phyloP scores from a whole-genome alignment of 2,888 invertebrate species.

The Platypus cylindrus region DNA sequence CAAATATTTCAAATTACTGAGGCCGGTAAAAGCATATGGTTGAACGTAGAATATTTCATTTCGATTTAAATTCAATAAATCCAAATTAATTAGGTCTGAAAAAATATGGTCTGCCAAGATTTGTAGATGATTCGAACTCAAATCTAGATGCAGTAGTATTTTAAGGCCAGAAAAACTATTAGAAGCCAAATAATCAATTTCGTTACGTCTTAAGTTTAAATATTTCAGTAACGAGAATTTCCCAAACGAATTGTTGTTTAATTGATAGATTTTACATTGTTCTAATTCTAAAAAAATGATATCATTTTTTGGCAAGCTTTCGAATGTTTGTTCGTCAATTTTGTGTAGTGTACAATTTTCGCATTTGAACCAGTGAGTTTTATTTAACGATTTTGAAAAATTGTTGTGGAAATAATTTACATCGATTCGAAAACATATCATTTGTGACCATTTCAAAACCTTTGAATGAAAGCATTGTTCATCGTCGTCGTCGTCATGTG shows the following conservation, averaged over 20 bases:
- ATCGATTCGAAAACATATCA: constrained; percentile 28
- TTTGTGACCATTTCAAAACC: constrained; percentile 24
- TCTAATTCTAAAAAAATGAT: constrained; percentile 27
- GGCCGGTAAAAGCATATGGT: constrained; percentile 30
- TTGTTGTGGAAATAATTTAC: constrained; percentile 26
- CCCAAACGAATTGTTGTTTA: constrained; percentile 26
- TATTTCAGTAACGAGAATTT: constrained; percentile 28
- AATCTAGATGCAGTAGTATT: constrained; percentile 27
- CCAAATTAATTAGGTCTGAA: constrained; percentile 29
- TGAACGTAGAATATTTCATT: constrained; percentile 31
- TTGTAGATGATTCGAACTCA: constrained; percentile 27
- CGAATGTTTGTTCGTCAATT: constrained; percentile 28
- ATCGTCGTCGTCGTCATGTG: constrained; percentile 21
- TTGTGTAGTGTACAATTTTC: constrained; percentile 26
- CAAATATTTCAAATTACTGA: constrained; percentile 31
- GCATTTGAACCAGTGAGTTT: constrained; percentile 31
- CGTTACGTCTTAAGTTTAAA: constrained; percentile 30
- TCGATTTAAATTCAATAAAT: constrained; percentile 30
- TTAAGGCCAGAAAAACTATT: constrained; percentile 31
- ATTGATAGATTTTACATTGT: constrained; percentile 20
- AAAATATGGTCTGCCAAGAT: constrained; percentile 30
- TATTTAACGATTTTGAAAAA: constrained; percentile 22
- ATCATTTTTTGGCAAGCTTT: constrained; percentile 27
- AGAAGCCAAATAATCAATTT: constrained; percentile 28
- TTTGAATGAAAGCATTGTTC: constrained; percentile 22